Conservation (phyloP, 2,888 invertebrate species). For the Kuschelorhynchus macadamiae region DNA sequence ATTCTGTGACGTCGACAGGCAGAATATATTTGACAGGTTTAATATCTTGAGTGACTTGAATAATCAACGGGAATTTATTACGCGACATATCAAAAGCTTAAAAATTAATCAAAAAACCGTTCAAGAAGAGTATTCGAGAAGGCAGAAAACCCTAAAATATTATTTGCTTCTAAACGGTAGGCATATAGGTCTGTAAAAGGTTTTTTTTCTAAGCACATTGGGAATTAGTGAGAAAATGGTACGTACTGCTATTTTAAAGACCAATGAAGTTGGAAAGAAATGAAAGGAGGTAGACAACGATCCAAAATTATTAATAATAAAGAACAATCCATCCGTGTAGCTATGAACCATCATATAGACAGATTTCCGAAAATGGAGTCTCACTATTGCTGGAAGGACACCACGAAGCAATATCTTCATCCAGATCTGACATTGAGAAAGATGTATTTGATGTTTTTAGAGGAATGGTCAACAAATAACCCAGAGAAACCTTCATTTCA, state of each 20-base stretch:
- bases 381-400: too few relatives aligned
- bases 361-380: too few relatives aligned
- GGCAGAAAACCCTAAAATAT: too few relatives aligned
- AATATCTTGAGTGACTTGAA: constrained; percentile 1
- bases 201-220: not conserved
- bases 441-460: too few relatives aligned
- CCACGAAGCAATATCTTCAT: too few relatives aligned
- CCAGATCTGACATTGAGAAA: too few relatives aligned
- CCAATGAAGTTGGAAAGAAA: not conserved
- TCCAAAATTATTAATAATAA: not conserved
- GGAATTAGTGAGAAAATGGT: constrained; percentile 14
- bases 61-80: constrained; percentile 10
- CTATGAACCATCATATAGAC: too few relatives aligned
- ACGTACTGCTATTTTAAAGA: constrained; percentile 6
- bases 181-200: not conserved
- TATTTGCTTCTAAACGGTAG: not conserved
- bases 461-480: too few relatives aligned
- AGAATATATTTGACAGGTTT: constrained; percentile 1
- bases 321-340: too few relatives aligned
- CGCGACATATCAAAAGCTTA: not conserved
- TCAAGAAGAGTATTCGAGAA: too few relatives aligned
- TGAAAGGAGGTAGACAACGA: not conserved
- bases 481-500: too few relatives aligned
- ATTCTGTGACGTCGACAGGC: not conserved
- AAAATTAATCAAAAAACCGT: not conserved